phyloP scores from a whole-genome alignment of 2,888 invertebrate genomes.

The Corbicula japonica region DNA sequence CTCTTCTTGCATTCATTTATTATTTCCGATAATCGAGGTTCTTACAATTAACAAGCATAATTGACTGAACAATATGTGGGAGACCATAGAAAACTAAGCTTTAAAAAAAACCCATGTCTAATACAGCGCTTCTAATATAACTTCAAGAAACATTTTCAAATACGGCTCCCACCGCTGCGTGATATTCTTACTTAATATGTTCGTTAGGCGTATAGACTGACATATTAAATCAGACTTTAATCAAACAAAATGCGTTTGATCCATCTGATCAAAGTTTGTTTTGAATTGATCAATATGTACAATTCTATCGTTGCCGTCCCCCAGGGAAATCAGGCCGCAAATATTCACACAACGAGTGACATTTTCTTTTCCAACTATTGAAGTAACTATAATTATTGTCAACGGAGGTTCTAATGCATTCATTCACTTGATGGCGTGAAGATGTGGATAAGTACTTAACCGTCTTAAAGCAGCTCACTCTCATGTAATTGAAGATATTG shows the following conservation, averaged over 20 bases:
- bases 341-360: conserved; percentile 6
- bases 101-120: no score
- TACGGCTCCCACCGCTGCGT: no score
- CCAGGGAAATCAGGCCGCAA: background rate
- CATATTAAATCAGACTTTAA: background rate
- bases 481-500: background rate
- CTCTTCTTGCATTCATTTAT: no score
- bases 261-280: background rate
- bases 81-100: no score
- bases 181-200: no score
- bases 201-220: background rate
- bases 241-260: background rate
- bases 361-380: background rate
- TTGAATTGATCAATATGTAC: conserved; percentile 14
- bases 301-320: background rate
- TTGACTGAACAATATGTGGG: no score
- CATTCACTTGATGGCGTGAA: no score
- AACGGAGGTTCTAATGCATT: background rate
- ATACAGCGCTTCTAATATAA: no score
- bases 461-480: background rate
- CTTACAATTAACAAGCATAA: no score
- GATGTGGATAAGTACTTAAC: background rate
- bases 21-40: no score
- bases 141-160: no score
- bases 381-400: background rate